These are phyloP conservation scores for Phrynosoma blainvillii DNA, from an alignment of 2,113 vertebrate species.

Conservation along the genomic window DNA sequence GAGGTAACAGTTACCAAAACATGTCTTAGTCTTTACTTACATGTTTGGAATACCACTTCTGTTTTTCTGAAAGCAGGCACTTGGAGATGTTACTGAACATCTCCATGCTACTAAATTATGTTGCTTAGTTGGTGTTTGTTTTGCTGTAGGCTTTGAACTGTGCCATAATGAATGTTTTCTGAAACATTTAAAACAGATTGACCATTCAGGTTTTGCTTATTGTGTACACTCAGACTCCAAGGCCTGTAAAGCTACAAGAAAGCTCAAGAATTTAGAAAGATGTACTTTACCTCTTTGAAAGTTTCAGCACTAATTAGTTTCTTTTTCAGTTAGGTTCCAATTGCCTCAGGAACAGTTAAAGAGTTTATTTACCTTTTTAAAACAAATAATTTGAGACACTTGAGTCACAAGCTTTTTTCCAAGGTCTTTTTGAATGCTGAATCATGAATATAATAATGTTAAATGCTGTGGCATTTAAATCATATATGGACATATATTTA, in stretches of 20 bases:
- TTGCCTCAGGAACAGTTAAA: slow-evolving; percentile 10
- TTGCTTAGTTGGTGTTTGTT: neutral
- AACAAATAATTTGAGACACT: slow-evolving; percentile 9
- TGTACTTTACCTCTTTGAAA: neutral
- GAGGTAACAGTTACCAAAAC: too few species aligned
- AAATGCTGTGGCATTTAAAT: too few species aligned
- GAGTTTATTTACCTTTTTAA: neutral
- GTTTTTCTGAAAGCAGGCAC: neutral
- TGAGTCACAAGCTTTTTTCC: neutral
- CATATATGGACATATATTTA: too few species aligned
- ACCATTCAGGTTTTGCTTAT: slow-evolving; percentile 6
- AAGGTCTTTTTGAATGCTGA: too few species aligned
- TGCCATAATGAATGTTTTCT: slow-evolving; percentile 3
- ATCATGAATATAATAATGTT: too few species aligned
- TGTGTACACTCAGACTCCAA: neutral
- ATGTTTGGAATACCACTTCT: neutral
- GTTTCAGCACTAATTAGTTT: neutral
- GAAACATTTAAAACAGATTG: slow-evolving; percentile 28
- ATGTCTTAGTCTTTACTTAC: neutral
- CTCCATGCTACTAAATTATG: neutral
- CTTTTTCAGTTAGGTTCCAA: slow-evolving; percentile 7
- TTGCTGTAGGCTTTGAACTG: neutral
- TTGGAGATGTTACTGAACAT: neutral
- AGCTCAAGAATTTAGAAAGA: neutral
- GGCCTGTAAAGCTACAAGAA: slow-evolving; percentile 9